Base-by-base conservation (phyloP, 2,888 invertebrate species). In the Opisthograptis luteolata region DNA sequence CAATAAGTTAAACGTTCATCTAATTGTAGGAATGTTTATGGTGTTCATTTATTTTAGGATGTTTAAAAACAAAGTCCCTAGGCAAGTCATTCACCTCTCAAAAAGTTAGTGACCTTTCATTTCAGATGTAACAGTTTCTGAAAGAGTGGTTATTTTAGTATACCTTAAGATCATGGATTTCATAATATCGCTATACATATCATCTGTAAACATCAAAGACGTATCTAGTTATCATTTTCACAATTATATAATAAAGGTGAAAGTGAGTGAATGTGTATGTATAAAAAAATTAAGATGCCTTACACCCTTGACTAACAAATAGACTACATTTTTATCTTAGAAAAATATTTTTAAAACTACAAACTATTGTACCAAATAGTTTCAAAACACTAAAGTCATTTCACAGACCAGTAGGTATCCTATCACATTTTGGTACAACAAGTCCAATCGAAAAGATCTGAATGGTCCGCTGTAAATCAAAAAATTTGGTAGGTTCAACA, bases 1-100 rank as follows among this genome's bases (percentile, higher is more conserved):
- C 81, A 84, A 85, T 84, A 79, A 75, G 61, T 67, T 61, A 62
- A 62, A 60, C 39, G 58, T 49, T 42, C 54, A 30, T 41, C 49
- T 56, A 61, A 58, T 58, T 56, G 56, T 57, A 60, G 55, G 47
- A 61, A 56, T 58, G 54, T 60, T 59, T 59, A 59, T 52, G 32
- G 50, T 44, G 41, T 54, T 44, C 39, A 50, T 55, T 54, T 55
- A 48, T 56, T 54, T 42, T 45, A 41, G 51, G 51, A 45, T 28
- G 37, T 42, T 57, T 39, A 45, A 43, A 42, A 34, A n/a, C n/a
- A n/a, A 32, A 49, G 40, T 32, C 36, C 20, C 37, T 45, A 35
- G 39, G 19, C 32, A 9, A 35, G 42, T 35, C 50, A 12, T 48
- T 56, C 14, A 57, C 35, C 49, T 34, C 17, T 24, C 14, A 22